Base-by-base conservation (phyloP, 2,113 vertebrate species). In the Tragelaphus strepsiceros region DNA sequence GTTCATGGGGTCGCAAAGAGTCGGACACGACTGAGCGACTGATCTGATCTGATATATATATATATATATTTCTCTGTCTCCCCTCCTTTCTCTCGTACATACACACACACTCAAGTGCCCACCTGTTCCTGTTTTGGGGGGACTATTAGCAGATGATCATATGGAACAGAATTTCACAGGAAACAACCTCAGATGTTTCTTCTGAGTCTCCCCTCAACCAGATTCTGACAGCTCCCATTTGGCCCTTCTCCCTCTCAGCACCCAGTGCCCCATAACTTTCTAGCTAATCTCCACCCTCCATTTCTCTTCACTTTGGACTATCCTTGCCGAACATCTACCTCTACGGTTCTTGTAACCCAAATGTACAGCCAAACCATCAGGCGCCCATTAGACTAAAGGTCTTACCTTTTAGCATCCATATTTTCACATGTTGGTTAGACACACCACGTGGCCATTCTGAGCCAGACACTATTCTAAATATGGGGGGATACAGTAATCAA, bases 181-280 rank as follows among this genome's bases (percentile, higher is more conserved):
- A 86, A 81, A 85, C 21, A 62, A 56, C 5, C 17, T 17, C 2
- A 58, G 51, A 12, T 32, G 2, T 4, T 56, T 53, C 35, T 14
- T 46, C 35, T n/a, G 71, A 49, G n/a, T 53, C 51, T 1, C 2
- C 16, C 32, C 6, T 0, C 1, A 7, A 35, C 21, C 54, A 46
- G 39, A 88, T 78, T 35, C 49, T 74, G 43, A 35, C 9, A 2
- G 14, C 24, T 90, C 21, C 62, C 54, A 4, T 14, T 14, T 13
- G 17, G 3, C 30, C 7, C 4, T 84, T 54, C 32, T 86, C 2
- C 11, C 12, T 61, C n/a, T 85, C 39, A 67, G 13, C 7, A n/a
- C 46, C 10, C 1, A 17, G 15, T 7, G 1, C 7, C 17, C 7
- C 30, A 3, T 39, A 49, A 64, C 6, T 15, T 49, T 54, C 32